Evolutionary conservation across 23 tunicate genomes (phyloP), one percentile per base, ranked within the genome.

Genomic region (Ciona savignyi): DNA sequence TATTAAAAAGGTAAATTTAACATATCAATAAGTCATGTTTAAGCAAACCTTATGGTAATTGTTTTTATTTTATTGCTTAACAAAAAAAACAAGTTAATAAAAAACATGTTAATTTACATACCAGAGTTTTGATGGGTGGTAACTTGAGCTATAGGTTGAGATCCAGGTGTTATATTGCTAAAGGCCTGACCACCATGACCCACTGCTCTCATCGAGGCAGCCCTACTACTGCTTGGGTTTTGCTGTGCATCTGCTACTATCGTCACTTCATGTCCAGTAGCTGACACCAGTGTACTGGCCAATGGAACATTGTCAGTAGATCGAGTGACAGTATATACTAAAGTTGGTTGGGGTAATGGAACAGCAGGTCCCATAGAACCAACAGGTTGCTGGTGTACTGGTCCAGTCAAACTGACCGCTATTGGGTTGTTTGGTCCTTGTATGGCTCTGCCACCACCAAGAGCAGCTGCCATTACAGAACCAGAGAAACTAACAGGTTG

Each of bases 281-380:
- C 89, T 0, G 89, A 63, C 29, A 83, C 78, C 22, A 83, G 26
- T 3, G 80, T 76, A 27, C 78, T 76, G 4, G 32, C 82, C 0
- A 83, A 33, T 24, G 81, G 89, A 77, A 76, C 62, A 56, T 83
- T 83, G 66, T 77, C 89, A 4, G 81, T 83, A n/a, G 82, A 66
- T 21, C 89, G 30, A 1, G 89, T 76, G 26, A 64, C 89, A 0
- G 89, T 76, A 70, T 83, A 83, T 4, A 83, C 89, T 2, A 83
- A 60, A 1, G 77, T 60, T 22, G 89, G 89, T 48, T 76, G 87
- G 21, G 80, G 80, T 11, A 83, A 51, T 1, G 81, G 81, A 32
- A 76, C 81, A 21, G 81, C 81, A 2, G 73, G 87, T 2, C 76
- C 80, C 73, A 83, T 83, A 23, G 89, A 83, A 2, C 78, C 78